A percentile compares a stretch with the other conserved stretches of the same genome.
These are phyloP conservation scores for Pheosia gnoma DNA, from an alignment of 2,888 invertebrate genomes.

Conservation along the genomic window DNA sequence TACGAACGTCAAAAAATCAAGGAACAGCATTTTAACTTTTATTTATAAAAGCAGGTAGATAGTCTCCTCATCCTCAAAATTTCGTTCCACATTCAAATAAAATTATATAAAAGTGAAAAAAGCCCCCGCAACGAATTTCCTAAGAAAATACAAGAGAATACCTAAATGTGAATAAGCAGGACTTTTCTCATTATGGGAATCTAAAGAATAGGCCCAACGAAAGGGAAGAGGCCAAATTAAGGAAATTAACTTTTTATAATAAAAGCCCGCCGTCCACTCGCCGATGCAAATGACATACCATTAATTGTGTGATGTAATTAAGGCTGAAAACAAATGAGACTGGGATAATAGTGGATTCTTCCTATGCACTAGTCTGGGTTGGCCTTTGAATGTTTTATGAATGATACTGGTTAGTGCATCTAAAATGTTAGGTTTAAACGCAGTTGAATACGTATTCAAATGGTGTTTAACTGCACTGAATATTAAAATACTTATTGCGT, in stretches of 20 bases:
- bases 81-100: slow-evolving; percentile 8
- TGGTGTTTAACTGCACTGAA: too few species aligned
- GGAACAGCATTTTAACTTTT: too few species aligned
- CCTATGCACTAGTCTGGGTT: not conserved
- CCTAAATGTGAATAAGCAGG: slow-evolving; percentile 56
- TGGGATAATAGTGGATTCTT: slow-evolving; percentile 33
- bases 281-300: slow-evolving; percentile 74
- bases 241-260: slow-evolving; percentile 79
- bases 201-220: slow-evolving; percentile 59
- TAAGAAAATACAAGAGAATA: slow-evolving; percentile 52
- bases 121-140: slow-evolving; percentile 39
- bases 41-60: too few species aligned
- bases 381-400: not conserved
- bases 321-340: slow-evolving; percentile 54
- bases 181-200: slow-evolving; percentile 60
- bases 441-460: not conserved
- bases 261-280: slow-evolving; percentile 56
- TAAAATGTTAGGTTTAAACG: too few species aligned
- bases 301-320: slow-evolving; percentile 75
- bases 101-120: slow-evolving; percentile 28
- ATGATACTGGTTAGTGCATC: not conserved
- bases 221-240: slow-evolving; percentile 72
- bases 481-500: too few species aligned
- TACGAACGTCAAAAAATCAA: too few species aligned
- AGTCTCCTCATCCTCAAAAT: slow-evolving; percentile 9